These are phyloP conservation scores for Apodemia zela DNA, from an alignment of 2,888 invertebrate genomes.

Conservation along the genomic window DNA sequence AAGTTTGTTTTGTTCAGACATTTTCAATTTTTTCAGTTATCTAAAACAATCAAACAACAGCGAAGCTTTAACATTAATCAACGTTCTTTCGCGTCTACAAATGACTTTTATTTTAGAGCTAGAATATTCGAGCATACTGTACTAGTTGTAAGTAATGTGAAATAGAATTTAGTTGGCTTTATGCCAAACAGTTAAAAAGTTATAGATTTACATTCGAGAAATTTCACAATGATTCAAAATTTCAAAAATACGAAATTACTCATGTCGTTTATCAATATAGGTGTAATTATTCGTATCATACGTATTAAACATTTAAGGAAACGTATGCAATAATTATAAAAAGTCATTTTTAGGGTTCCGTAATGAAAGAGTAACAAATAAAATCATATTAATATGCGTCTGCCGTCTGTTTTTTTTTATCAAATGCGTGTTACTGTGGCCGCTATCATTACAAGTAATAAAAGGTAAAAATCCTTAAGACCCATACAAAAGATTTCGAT, in stretches of 20 bases:
- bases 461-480: too few relatives aligned
- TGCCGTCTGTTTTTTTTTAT: too few relatives aligned
- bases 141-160: conserved; percentile 4
- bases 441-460: too few relatives aligned
- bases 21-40: conserved; percentile 34
- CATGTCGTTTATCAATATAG: background rate
- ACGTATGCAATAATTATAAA: too few relatives aligned
- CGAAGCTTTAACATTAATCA: background rate
- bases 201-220: conserved; percentile 11
- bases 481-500: too few relatives aligned
- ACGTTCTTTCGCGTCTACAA: background rate
- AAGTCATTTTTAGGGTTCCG: too few relatives aligned
- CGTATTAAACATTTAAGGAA: too few relatives aligned
- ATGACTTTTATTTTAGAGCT: conserved; percentile 1
- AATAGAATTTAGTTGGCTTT: conserved; percentile 3
- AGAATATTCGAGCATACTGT: background rate
- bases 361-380: too few relatives aligned
- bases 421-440: too few relatives aligned
- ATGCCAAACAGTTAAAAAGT: conserved; percentile 4
- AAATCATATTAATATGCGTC: too few relatives aligned
- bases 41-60: conserved; percentile 23
- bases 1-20: conserved; percentile 65
- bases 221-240: conserved; percentile 8
- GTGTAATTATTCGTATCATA: background rate
- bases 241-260: background rate